Percentiles rank a stretch among this genome's conserved stretches.
Conservation (phyloP, 1,140 invertebrate species). For the Aphidius ervi region DNA sequence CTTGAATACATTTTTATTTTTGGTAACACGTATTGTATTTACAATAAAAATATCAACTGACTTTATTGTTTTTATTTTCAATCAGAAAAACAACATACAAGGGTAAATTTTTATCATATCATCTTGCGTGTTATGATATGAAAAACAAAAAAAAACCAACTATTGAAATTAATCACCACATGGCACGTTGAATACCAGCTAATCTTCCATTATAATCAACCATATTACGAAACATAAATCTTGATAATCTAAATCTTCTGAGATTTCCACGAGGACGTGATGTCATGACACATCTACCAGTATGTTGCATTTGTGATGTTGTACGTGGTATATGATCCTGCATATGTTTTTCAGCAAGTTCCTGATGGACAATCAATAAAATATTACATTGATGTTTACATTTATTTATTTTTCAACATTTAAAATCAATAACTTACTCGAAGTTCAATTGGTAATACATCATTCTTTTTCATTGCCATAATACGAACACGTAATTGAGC, state of each 20-base stretch:
- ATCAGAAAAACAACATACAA: no score
- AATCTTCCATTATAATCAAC: constrained; percentile 85
- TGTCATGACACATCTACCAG: constrained; percentile 75
- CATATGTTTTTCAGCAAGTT: constrained; percentile 69
- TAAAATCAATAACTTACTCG: constrained; percentile 50
- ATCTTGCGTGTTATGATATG: no score
- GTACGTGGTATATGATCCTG: constrained; percentile 67
- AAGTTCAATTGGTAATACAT: constrained; percentile 76
- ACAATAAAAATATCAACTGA: no score
- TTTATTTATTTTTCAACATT: constrained; percentile 2
- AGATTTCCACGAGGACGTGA: constrained; percentile 72
- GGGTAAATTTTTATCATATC: no score
- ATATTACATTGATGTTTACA: constrained; percentile 12
- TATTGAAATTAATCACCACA: constrained; percentile 58
- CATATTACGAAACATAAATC: constrained; percentile 82
- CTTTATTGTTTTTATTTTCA: no score
- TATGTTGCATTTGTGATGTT: constrained; percentile 61
- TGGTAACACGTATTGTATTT: no score
- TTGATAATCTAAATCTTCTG: constrained; percentile 73
- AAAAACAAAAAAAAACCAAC: no score
- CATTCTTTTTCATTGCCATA: constrained; percentile 73
- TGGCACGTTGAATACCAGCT: constrained; percentile 80
- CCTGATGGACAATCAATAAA: constrained; percentile 42
- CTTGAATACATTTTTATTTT: no score
- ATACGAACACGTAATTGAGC: constrained; percentile 68